These are phyloP conservation scores for Clarias pachynema DNA, from an alignment of 2,797 vertebrate genomes.

Conservation along the genomic window DNA sequence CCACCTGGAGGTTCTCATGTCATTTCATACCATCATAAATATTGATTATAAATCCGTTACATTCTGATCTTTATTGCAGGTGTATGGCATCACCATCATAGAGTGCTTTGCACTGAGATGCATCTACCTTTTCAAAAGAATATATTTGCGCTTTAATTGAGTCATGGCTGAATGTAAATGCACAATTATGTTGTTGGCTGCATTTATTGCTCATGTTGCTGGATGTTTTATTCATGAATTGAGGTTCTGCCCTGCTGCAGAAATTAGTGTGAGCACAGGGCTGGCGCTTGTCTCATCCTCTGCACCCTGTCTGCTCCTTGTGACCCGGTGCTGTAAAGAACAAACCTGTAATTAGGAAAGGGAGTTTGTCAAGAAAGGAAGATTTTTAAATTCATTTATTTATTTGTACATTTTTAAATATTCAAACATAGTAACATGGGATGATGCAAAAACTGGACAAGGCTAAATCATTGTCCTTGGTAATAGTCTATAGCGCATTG, in stretches of 20 bases:
- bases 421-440: constrained; percentile 48
- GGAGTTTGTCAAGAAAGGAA: constrained; percentile 31
- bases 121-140: constrained; percentile 65
- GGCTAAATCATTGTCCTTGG: constrained; percentile 64
- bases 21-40: constrained; percentile 52
- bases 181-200: constrained; percentile 62
- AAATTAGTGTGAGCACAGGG: not conserved
- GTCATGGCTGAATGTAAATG: constrained; percentile 66
- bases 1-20: constrained; percentile 21
- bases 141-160: constrained; percentile 74
- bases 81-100: not conserved
- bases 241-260: constrained; percentile 48
- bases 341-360: constrained; percentile 45
- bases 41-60: constrained; percentile 65
- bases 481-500: constrained; percentile 66
- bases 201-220: constrained; percentile 57
- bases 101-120: constrained; percentile 51
- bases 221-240: constrained; percentile 64
- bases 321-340: constrained; percentile 42
- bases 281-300: constrained; percentile 5
- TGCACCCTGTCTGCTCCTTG: constrained; percentile 30
- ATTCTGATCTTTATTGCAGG: constrained; percentile 27
- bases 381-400: not conserved
- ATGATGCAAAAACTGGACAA: constrained; percentile 59
- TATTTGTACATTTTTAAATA: constrained; percentile 52